These are phyloP conservation scores for Trilocha varians DNA, from an alignment of 2,888 invertebrate species.

Conservation along the genomic window DNA sequence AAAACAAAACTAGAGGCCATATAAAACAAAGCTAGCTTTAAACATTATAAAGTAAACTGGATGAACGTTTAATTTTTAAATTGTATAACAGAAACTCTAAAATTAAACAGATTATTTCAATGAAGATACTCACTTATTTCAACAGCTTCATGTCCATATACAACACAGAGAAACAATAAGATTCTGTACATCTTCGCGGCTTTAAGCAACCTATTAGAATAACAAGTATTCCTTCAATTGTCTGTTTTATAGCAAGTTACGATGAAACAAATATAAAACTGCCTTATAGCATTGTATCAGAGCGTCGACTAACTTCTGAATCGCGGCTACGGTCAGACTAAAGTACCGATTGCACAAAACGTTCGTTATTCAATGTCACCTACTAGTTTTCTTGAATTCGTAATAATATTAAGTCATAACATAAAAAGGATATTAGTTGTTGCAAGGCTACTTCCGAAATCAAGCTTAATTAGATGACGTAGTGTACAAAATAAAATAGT, in stretches of 20 bases:
- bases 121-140: slow-evolving; percentile 42
- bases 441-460: not conserved
- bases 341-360: slow-evolving; percentile 39
- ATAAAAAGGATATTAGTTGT: not conserved
- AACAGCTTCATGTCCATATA: slow-evolving; percentile 30
- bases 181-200: slow-evolving; percentile 3
- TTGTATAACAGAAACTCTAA: too few relatives aligned
- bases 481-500: too few relatives aligned
- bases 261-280: slow-evolving; percentile 1
- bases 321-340: not conserved
- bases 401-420: not conserved
- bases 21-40: too few relatives aligned
- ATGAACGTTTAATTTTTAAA: too few relatives aligned
- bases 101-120: not conserved
- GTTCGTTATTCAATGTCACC: slow-evolving; percentile 39
- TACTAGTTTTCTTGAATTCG: slow-evolving; percentile 20
- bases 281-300: not conserved
- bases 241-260: not conserved
- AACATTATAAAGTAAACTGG: too few relatives aligned
- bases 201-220: slow-evolving; percentile 10
- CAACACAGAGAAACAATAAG: slow-evolving; percentile 22
- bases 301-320: not conserved
- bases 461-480: too few relatives aligned
- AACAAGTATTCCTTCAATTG: not conserved
- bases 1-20: too few relatives aligned